A percentile compares a stretch with the other conserved stretches of the same genome.
These are phyloP conservation scores for Avahi laniger DNA, from an alignment of 2,797 vertebrate species.

Conservation along the genomic window DNA sequence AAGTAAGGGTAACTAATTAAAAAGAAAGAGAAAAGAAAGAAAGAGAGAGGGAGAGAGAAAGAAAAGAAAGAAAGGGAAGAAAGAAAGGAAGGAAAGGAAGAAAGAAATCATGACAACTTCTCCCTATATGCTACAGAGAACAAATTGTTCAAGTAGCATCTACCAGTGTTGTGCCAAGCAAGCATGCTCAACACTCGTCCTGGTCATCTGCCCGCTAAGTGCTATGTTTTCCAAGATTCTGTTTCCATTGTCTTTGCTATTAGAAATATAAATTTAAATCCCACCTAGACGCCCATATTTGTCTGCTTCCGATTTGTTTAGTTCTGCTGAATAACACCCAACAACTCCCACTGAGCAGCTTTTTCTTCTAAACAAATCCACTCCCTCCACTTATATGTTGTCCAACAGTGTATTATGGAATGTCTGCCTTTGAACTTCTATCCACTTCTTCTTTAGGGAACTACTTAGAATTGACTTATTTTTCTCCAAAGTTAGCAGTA, in stretches of 20 bases:
- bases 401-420: not conserved
- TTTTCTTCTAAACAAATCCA: not conserved
- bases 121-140: not conserved
- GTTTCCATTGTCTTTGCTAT: not conserved
- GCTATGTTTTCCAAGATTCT: not conserved
- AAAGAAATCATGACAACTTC: not conserved
- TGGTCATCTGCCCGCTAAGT: not conserved
- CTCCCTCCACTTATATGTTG: not conserved
- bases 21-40: not conserved
- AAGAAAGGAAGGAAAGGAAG: not conserved
- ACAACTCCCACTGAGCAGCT: not conserved
- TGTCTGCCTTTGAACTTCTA: not conserved
- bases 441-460: not conserved
- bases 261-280: not conserved
- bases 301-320: not conserved
- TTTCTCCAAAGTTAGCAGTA: not conserved
- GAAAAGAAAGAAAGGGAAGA: not conserved
- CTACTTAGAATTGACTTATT: not conserved
- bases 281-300: not conserved
- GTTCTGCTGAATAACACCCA: not conserved
- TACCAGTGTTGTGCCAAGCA: not conserved
- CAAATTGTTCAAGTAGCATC: not conserved
- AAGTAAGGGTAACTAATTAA: not conserved
- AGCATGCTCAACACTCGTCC: fast-evolving
- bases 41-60: too few relatives aligned